Evolutionary conservation across 1,140 invertebrate species (phyloP).

Genomic region (Euura saliciscinereae): DNA sequence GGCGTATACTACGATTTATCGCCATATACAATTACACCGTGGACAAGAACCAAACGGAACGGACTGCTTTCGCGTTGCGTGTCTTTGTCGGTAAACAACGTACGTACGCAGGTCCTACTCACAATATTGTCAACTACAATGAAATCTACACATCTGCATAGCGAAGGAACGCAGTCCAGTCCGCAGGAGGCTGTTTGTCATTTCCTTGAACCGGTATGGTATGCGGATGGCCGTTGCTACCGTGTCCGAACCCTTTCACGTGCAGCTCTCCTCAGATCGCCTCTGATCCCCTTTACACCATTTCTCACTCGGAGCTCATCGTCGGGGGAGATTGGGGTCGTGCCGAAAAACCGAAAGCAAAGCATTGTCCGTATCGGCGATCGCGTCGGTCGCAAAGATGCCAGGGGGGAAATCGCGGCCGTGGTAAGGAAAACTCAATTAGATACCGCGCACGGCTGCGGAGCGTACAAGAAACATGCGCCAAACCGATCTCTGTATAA

Average conservation of each 20-base stretch:
- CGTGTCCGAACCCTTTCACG: conserved; percentile 10
- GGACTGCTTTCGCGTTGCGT: too few relatives aligned
- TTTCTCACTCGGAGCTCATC: background rate
- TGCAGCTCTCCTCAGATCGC: background rate
- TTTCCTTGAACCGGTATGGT: background rate
- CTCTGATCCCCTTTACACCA: background rate
- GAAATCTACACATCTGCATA: too few relatives aligned
- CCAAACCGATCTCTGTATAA: conserved; percentile 48
- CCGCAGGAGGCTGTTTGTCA: background rate
- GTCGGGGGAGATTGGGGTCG: background rate
- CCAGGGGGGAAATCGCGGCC: background rate
- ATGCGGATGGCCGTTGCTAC: background rate
- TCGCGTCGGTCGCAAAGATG: conserved; percentile 18
- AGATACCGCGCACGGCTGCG: background rate
- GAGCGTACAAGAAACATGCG: conserved; percentile 35
- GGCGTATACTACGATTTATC: too few relatives aligned
- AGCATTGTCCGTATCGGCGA: conserved; percentile 27
- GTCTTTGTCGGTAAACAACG: too few relatives aligned
- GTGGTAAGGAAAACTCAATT: conserved; percentile 3
- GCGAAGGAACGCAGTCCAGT: too few relatives aligned
- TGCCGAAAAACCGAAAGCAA: background rate
- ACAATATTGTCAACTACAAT: too few relatives aligned
- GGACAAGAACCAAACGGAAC: too few relatives aligned
- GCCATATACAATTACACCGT: too few relatives aligned
- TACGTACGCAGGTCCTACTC: too few relatives aligned